A percentile compares a stretch with the other conserved stretches of the same genome.
phyloP scores from a whole-genome alignment of 2,888 invertebrate species.

The Leptinotarsa haldemani region DNA sequence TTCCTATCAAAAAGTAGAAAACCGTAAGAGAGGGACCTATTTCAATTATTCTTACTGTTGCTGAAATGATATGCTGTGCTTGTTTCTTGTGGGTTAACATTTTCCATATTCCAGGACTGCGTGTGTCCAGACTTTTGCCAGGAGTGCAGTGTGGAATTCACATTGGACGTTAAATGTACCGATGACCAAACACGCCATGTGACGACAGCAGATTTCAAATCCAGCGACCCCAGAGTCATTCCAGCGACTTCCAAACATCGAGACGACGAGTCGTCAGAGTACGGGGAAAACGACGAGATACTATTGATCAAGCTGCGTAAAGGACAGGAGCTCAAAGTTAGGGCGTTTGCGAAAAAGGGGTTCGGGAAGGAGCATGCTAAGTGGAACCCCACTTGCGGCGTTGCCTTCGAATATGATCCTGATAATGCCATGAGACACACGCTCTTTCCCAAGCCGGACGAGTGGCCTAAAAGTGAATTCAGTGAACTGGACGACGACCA shows the following conservation, averaged over 20 bases:
- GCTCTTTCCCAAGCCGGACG: conserved; percentile 94
- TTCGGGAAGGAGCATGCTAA: conserved; percentile 99
- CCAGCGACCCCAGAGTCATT: conserved; percentile 89
- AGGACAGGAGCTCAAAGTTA: conserved; percentile 90
- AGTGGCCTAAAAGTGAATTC: conserved; percentile 99
- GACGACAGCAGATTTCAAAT: conserved; percentile 95
- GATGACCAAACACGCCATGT: conserved; percentile 96
- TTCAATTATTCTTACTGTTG: too few relatives aligned
- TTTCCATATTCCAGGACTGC: conserved; percentile 79
- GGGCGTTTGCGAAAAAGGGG: conserved; percentile 94
- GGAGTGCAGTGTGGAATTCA: conserved; percentile 98
- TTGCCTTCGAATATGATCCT: conserved; percentile 99
- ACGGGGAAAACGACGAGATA: conserved; percentile 93
- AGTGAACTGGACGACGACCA: conserved; percentile 92
- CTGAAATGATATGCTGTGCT: neutral
- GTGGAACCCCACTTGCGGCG: conserved; percentile 99
- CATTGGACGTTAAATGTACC: conserved; percentile 93
- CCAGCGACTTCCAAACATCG: conserved; percentile 93
- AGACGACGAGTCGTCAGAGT: conserved; percentile 93
- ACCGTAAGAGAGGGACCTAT: too few relatives aligned
- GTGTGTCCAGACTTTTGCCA: conserved; percentile 97
- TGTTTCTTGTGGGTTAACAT: neutral
- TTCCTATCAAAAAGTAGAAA: too few relatives aligned
- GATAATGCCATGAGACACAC: conserved; percentile 98
- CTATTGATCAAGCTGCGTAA: conserved; percentile 79